Evolutionary conservation across 2,888 invertebrate genomes (phyloP).

Genomic region (Drosophila birchii): DNA sequence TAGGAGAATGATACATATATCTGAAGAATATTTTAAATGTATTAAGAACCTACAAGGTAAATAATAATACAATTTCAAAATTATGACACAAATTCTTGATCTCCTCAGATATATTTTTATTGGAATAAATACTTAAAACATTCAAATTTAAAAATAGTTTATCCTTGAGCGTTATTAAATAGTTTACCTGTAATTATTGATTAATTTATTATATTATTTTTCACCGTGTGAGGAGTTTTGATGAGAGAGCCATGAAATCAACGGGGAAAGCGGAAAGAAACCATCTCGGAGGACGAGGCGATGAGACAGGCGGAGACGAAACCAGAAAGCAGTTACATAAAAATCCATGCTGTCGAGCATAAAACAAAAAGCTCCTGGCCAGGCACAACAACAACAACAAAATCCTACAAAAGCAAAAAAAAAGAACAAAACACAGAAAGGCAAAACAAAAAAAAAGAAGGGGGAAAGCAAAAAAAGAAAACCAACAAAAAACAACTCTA

Average conservation of each 20-base stretch:
- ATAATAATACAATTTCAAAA: background rate
- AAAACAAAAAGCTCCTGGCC: slow-evolving; percentile 77
- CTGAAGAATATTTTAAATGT: background rate
- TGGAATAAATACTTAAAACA: background rate
- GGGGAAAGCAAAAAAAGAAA: slow-evolving; percentile 41
- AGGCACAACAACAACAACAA: slow-evolving; percentile 50
- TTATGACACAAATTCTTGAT: too few species aligned
- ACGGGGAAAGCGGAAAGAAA: slow-evolving; percentile 64
- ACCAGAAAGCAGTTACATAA: slow-evolving; percentile 77
- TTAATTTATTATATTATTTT: background rate
- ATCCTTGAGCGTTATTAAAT: background rate
- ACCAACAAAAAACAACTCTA: slow-evolving; percentile 78
- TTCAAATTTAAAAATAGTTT: background rate
- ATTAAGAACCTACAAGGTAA: background rate
- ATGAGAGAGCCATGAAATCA: slow-evolving; percentile 64
- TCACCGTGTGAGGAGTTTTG: slow-evolving; percentile 6
- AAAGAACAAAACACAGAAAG: slow-evolving; percentile 50
- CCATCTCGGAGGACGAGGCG: slow-evolving; percentile 25
- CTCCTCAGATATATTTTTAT: background rate
- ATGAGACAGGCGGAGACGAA: slow-evolving; percentile 45
- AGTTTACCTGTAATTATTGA: background rate
- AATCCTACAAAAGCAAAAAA: slow-evolving; percentile 53
- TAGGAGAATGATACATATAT: background rate
- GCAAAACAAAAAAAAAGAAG: slow-evolving; percentile 33
- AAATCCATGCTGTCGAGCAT: slow-evolving; percentile 76